Percentiles rank a stretch among this genome's conserved stretches.
Conservation (phyloP, 1,140 invertebrate genomes). For the Amphibalanus amphitrite region DNA sequence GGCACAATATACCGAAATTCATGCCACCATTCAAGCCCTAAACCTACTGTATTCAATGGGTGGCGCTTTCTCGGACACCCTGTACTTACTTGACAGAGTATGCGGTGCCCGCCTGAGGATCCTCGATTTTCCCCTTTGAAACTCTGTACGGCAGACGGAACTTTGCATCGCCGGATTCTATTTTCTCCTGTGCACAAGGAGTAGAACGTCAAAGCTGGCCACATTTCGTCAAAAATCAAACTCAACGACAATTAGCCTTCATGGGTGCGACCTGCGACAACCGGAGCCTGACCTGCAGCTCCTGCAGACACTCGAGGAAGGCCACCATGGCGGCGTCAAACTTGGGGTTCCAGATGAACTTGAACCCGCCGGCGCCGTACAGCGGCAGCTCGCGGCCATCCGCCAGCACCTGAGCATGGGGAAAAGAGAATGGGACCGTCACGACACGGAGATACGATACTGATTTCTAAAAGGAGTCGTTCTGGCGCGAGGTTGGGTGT, state of each 20-base stretch:
- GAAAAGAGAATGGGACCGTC: too few relatives aligned
- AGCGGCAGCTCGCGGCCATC: conserved; percentile 73
- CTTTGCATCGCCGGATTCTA: conserved; percentile 47
- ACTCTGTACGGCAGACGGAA: conserved; percentile 82
- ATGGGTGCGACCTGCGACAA: too few relatives aligned
- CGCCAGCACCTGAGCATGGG: conserved; percentile 44
- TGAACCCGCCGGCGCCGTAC: conserved; percentile 85
- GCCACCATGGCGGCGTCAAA: conserved; percentile 96
- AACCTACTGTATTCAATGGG: too few relatives aligned
- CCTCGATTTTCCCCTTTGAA: conserved; percentile 79
- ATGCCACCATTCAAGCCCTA: too few relatives aligned
- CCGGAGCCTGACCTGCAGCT: conserved; percentile 61
- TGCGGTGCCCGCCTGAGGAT: neutral
- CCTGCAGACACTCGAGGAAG: conserved; percentile 87
- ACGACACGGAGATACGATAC: too few relatives aligned
- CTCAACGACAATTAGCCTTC: too few relatives aligned
- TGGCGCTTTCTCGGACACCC: too few relatives aligned
- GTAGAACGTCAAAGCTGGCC: too few relatives aligned
- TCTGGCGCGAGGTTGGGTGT: too few relatives aligned
- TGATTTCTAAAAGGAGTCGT: too few relatives aligned
- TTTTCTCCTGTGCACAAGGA: conserved; percentile 32
- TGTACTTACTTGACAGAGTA: neutral
- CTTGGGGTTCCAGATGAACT: conserved; percentile 92
- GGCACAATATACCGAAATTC: too few relatives aligned
- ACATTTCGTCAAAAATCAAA: too few relatives aligned